Evolutionary conservation across 2,888 invertebrate genomes (phyloP).

Genomic region (Acronicta alni): DNA sequence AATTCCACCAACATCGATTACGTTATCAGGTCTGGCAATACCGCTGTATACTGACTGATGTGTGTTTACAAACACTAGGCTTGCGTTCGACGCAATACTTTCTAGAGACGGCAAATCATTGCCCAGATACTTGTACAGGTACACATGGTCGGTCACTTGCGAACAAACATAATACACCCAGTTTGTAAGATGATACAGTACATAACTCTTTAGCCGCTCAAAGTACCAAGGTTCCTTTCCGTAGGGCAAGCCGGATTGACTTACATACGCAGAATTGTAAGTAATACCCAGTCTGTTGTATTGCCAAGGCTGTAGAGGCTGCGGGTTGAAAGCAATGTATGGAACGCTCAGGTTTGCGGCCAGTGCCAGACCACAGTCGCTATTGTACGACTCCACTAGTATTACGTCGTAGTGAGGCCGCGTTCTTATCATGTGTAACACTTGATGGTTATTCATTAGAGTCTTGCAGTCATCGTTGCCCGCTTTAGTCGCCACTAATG

Average conservation of each 20-base stretch:
- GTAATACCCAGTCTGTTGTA: constrained; percentile 84
- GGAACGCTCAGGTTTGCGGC: constrained; percentile 91
- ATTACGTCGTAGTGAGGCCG: constrained; percentile 91
- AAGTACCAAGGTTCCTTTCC: constrained; percentile 85
- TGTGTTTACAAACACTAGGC: constrained; percentile 90
- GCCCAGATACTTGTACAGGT: constrained; percentile 85
- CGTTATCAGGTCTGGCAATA: constrained; percentile 88
- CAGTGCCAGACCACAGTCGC: constrained; percentile 92
- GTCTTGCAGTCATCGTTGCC: constrained; percentile 86
- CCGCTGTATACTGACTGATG: constrained; percentile 91
- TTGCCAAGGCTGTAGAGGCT: constrained; percentile 88
- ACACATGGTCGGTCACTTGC: constrained; percentile 82
- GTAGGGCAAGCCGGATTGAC: constrained; percentile 79
- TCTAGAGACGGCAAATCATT: constrained; percentile 87
- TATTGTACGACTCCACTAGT: constrained; percentile 92
- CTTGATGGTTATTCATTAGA: constrained; percentile 85
- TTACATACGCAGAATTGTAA: constrained; percentile 87
- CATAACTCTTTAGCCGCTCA: constrained; percentile 79
- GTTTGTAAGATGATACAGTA: constrained; percentile 80
- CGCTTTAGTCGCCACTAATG: constrained; percentile 82
- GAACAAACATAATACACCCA: constrained; percentile 85
- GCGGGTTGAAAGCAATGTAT: constrained; percentile 89
- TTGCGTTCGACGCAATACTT: constrained; percentile 88
- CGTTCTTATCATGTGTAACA: constrained; percentile 85
- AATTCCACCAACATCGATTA: constrained; percentile 91